Conservation (phyloP, 2,888 invertebrate genomes). For the Drosophila formosana region DNA sequence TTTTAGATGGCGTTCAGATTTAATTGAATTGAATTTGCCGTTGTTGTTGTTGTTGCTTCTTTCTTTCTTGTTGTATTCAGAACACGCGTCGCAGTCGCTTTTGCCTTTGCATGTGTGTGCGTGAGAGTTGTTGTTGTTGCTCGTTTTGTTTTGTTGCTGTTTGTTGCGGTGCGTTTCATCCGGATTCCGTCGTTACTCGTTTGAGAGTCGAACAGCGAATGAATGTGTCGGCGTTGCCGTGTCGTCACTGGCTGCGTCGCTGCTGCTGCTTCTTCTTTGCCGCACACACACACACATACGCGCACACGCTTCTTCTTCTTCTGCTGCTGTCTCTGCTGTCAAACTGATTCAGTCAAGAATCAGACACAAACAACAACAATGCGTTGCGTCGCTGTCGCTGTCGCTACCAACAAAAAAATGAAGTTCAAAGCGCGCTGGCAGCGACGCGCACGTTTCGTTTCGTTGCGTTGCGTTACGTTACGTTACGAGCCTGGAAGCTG, state of each 20-base stretch:
- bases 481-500: constrained; percentile 59
- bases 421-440: constrained; percentile 74
- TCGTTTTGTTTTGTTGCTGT: constrained; percentile 17
- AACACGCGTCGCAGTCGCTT: constrained; percentile 68
- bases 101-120: constrained; percentile 37
- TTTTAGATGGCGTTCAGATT: constrained; percentile 13
- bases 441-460: constrained; percentile 70
- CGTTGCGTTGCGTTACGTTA: constrained; percentile 62
- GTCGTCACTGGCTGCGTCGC: constrained; percentile 74
- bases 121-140: constrained; percentile 42
- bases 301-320: constrained; percentile 26
- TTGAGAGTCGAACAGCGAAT: constrained; percentile 84
- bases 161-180: constrained; percentile 53
- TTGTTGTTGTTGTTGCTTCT: constrained; percentile 19
- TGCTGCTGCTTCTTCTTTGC: constrained; percentile 48
- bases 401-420: constrained; percentile 67
- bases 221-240: constrained; percentile 76
- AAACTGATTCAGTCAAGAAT: too few relatives aligned
- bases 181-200: constrained; percentile 83
- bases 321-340: constrained; percentile 54
- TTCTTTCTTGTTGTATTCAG: constrained; percentile 39
- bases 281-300: constrained; percentile 7
- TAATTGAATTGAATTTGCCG: constrained; percentile 37
- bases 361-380: too few relatives aligned
- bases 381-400: constrained; percentile 44